A percentile compares a stretch with the other conserved stretches of the same genome.
Evolutionary conservation across 2,797 vertebrate genomes (phyloP).

Genomic region (Pseudochaenichthys georgianus): DNA sequence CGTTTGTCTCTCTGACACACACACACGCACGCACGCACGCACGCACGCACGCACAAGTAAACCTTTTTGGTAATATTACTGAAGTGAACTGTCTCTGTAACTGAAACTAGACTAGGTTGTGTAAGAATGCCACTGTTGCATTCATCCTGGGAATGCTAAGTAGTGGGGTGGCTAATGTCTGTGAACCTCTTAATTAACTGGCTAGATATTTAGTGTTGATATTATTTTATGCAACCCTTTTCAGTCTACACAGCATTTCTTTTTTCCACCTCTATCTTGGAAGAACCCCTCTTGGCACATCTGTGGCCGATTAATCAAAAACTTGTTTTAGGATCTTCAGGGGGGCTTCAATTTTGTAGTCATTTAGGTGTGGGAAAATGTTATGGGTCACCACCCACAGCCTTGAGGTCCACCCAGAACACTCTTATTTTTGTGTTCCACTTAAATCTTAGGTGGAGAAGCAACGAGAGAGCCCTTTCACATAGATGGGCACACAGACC

Average conservation of each 20-base stretch:
- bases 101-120: slow-evolving; percentile 38
- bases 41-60: not conserved
- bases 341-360: slow-evolving; percentile 78
- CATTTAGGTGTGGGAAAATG: slow-evolving; percentile 72
- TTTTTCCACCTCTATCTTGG: slow-evolving; percentile 70
- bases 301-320: slow-evolving; percentile 80
- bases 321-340: slow-evolving; percentile 74
- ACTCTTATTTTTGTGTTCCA: slow-evolving; percentile 59
- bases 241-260: slow-evolving; percentile 76
- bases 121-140: slow-evolving; percentile 38
- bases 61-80: slow-evolving; percentile 26
- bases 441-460: slow-evolving; percentile 61
- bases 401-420: slow-evolving; percentile 62
- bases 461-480: slow-evolving; percentile 58
- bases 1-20: not conserved
- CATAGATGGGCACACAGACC: slow-evolving; percentile 37
- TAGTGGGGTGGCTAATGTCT: slow-evolving; percentile 56
- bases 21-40: not conserved
- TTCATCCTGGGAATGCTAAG: slow-evolving; percentile 38
- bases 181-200: slow-evolving; percentile 72
- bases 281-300: slow-evolving; percentile 73
- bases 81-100: slow-evolving; percentile 28
- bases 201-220: slow-evolving; percentile 74
- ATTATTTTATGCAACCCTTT: slow-evolving; percentile 74
- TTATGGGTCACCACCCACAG: slow-evolving; percentile 72